phyloP scores from a whole-genome alignment of 2,797 vertebrate species.

The Mormyrus hasselquistii region DNA sequence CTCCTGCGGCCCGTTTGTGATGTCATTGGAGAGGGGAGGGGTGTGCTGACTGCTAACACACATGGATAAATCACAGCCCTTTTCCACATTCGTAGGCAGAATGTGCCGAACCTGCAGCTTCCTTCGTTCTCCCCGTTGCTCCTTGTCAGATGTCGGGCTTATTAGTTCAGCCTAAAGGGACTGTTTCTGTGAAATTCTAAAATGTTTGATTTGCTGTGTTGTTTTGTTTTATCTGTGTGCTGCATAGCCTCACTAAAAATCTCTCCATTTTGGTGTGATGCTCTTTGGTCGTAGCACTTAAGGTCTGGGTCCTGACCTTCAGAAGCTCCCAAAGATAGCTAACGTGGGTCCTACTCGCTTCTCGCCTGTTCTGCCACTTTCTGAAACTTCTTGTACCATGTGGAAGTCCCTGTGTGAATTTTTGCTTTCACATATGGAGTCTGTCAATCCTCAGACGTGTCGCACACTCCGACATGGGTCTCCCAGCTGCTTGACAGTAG shows the following conservation, averaged over 20 bases:
- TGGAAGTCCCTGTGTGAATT: neutral
- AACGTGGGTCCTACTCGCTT: neutral
- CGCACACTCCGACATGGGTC: neutral
- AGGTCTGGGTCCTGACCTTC: conserved; percentile 41
- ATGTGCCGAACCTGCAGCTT: conserved; percentile 13
- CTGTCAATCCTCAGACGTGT: neutral
- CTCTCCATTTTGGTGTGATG: conserved; percentile 35
- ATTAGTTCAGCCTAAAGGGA: conserved; percentile 43
- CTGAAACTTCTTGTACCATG: neutral
- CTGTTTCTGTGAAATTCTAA: conserved; percentile 27
- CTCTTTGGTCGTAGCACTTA: conserved; percentile 35
- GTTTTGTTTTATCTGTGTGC: conserved; percentile 8
- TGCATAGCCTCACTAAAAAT: conserved; percentile 27
- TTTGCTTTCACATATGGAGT: neutral
- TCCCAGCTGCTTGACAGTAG: neutral
- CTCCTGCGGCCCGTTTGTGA: neutral
- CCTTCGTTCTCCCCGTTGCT: conserved; percentile 12
- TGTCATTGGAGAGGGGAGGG: neutral
- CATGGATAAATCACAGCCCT: neutral
- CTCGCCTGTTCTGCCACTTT: neutral
- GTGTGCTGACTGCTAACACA: neutral
- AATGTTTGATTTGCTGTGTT: conserved; percentile 34
- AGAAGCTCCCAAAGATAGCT: neutral
- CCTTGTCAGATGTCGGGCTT: conserved; percentile 41
- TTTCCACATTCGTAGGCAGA: neutral